Percentiles rank a stretch among this genome's conserved stretches.
Conservation (phyloP, 2,797 vertebrate genomes). For the Pyrocephalus nanus region DNA sequence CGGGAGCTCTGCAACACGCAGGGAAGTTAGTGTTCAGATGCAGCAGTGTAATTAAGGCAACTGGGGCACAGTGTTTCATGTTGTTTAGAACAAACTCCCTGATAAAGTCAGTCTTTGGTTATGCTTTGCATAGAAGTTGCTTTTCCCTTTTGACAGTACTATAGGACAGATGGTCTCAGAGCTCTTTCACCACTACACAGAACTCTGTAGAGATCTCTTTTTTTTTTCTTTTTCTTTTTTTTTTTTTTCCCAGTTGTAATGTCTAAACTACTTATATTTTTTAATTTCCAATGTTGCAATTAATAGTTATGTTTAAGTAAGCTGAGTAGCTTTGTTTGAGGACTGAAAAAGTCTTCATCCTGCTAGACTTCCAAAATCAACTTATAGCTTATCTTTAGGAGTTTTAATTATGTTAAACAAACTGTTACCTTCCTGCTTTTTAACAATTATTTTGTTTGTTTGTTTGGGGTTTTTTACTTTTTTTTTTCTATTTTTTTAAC, state of each 20-base stretch:
- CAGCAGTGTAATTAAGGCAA: conserved; percentile 6
- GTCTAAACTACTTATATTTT: not conserved
- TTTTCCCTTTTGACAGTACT: not conserved
- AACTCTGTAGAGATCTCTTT: not conserved
- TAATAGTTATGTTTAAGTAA: conserved; percentile 13
- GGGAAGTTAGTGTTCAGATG: not conserved
- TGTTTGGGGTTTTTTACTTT: not conserved
- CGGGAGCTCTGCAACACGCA: not conserved
- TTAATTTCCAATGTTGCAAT: conserved; percentile 14
- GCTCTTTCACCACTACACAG: not conserved
- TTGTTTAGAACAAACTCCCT: conserved; percentile 9
- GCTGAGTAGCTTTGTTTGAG: not conserved
- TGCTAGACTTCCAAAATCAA: conserved; percentile 28
- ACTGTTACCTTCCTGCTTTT: not conserved
- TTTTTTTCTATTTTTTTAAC: not conserved
- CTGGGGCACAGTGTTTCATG: not conserved
- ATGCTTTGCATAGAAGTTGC: not conserved
- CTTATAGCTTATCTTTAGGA: not conserved
- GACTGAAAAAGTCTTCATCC: not conserved
- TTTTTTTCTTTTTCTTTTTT: not conserved
- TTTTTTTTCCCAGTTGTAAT: not conserved
- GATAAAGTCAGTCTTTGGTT: not conserved
- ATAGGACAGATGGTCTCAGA: conserved; percentile 4
- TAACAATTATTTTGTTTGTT: not conserved
- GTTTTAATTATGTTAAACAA: conserved; percentile 34